phyloP scores from a whole-genome alignment of 2,888 invertebrate genomes.

The Sarcophaga caerulescens region DNA sequence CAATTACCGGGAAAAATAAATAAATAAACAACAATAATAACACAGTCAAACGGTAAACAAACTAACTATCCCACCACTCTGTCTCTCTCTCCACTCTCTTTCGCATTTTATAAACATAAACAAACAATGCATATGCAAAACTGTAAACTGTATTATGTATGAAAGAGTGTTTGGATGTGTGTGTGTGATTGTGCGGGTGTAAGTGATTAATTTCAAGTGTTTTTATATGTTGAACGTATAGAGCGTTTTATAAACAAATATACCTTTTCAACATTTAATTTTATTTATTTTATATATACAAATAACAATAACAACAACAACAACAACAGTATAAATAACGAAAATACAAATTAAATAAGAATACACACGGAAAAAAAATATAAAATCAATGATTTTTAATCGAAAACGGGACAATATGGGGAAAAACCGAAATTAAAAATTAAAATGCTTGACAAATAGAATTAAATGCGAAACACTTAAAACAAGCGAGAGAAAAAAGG shows the following conservation, averaged over 20 bases:
- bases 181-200: neutral
- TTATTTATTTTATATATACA: slow-evolving; percentile 37
- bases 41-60: slow-evolving; percentile 7
- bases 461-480: slow-evolving; percentile 52
- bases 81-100: neutral
- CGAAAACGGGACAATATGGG: neutral
- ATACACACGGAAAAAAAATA: no score
- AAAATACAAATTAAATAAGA: neutral
- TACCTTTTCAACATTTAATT: slow-evolving; percentile 52
- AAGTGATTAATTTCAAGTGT: neutral
- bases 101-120: neutral
- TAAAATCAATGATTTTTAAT: no score
- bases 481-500: slow-evolving; percentile 24
- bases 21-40: slow-evolving; percentile 47
- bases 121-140: neutral
- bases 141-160: neutral
- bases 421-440: slow-evolving; percentile 47
- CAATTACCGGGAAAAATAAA: slow-evolving; percentile 59
- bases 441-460: slow-evolving; percentile 59
- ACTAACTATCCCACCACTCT: neutral
- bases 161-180: neutral
- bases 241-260: slow-evolving; percentile 47
- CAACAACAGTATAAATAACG: neutral
- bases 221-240: slow-evolving; percentile 1
- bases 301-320: neutral